phyloP scores from a whole-genome alignment of 23 tunicate species.

The Diplosoma virens region DNA sequence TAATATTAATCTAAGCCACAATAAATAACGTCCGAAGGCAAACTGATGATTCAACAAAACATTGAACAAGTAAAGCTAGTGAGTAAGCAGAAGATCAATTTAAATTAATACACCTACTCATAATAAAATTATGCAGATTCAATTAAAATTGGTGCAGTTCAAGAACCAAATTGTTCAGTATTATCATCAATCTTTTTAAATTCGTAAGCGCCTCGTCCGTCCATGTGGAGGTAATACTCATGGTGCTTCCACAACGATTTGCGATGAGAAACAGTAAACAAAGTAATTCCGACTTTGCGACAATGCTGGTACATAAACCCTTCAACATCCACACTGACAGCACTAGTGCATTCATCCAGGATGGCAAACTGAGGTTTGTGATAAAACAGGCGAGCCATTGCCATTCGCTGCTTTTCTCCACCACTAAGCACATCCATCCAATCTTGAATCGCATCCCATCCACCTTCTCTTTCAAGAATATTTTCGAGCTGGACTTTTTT shows the following conservation, averaged over 20 bases:
- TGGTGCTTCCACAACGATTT: constrained; percentile 89
- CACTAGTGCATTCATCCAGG: constrained; percentile 89
- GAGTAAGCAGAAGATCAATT: too few species aligned
- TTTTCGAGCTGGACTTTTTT: constrained; percentile 74
- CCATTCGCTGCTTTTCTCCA: constrained; percentile 91
- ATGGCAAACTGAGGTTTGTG: constrained; percentile 96
- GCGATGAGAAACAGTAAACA: constrained; percentile 88
- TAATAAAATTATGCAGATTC: not conserved
- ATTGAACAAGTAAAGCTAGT: too few species aligned
- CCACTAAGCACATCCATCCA: constrained; percentile 99
- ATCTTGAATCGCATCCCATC: constrained; percentile 88
- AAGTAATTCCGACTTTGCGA: constrained; percentile 75
- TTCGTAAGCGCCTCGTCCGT: constrained; percentile 81
- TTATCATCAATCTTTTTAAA: constrained; percentile 62
- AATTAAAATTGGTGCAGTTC: not conserved
- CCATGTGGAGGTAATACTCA: constrained; percentile 86
- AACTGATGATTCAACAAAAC: too few species aligned
- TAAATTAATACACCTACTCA: too few species aligned
- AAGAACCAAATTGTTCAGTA: constrained; percentile 74
- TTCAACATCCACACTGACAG: constrained; percentile 95
- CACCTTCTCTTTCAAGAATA: constrained; percentile 76
- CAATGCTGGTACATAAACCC: constrained; percentile 89
- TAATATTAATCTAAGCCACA: too few species aligned
- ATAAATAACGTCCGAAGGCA: too few species aligned
- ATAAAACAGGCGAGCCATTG: constrained; percentile 97